Percentiles rank a stretch among this genome's conserved stretches.
phyloP scores from a whole-genome alignment of 2,113 vertebrate genomes.

The Cariama cristata region DNA sequence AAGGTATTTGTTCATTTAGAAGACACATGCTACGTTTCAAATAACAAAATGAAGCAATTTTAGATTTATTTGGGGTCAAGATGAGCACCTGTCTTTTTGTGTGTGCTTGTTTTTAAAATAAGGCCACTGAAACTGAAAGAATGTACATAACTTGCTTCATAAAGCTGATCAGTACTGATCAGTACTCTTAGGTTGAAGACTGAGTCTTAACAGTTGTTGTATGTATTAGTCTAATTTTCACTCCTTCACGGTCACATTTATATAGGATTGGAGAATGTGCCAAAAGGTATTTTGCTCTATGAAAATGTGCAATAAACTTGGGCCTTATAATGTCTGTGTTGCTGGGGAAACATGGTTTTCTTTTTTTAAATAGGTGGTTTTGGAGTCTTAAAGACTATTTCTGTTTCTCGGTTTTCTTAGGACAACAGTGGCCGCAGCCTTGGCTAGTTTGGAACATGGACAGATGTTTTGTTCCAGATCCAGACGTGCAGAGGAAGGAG shows the following conservation, averaged over 20 bases:
- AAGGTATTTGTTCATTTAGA: background rate
- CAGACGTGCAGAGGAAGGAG: background rate
- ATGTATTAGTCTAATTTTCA: background rate
- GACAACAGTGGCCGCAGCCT: background rate
- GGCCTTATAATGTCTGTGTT: background rate
- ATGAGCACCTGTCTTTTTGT: background rate
- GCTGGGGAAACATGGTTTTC: background rate
- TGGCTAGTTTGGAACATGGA: background rate
- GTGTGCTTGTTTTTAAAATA: background rate
- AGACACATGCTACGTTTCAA: background rate
- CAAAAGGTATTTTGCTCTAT: background rate
- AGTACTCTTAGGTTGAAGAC: background rate
- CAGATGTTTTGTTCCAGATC: background rate
- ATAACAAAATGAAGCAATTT: background rate
- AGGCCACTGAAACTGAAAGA: background rate
- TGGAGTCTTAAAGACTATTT: background rate
- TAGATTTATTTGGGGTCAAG: background rate
- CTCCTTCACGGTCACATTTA: background rate
- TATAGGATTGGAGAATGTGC: background rate
- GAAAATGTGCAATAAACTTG: background rate
- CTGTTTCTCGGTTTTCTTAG: background rate
- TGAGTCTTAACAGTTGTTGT: background rate
- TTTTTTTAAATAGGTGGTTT: background rate
- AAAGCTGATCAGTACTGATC: background rate
- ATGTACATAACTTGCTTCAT: background rate